Conservation (phyloP, 2,888 invertebrate genomes). For the Athalia cordata region DNA sequence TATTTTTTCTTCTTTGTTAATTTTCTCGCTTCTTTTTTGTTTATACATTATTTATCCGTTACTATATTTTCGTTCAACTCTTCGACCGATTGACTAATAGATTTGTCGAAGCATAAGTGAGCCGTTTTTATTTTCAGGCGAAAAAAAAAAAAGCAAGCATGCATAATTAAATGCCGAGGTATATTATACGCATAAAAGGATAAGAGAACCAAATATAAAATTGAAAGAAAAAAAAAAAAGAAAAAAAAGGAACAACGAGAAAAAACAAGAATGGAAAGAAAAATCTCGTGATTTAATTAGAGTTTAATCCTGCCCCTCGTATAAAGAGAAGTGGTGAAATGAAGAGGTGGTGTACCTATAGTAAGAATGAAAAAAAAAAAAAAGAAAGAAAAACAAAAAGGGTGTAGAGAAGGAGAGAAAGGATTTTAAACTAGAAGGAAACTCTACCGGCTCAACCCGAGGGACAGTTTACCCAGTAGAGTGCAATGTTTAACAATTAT, state of each 20-base stretch:
- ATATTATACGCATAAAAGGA: too few relatives aligned
- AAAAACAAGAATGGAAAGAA: neutral
- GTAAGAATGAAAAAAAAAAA: neutral
- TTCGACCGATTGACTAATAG: too few relatives aligned
- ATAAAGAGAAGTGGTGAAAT: slow-evolving; percentile 8
- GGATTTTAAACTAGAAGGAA: slow-evolving; percentile 9
- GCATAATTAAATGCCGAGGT: too few relatives aligned
- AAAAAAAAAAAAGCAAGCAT: too few relatives aligned
- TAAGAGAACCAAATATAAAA: neutral
- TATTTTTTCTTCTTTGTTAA: neutral
- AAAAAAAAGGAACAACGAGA: too few relatives aligned
- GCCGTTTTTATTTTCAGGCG: too few relatives aligned
- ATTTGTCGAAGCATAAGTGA: too few relatives aligned
- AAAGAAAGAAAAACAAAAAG: slow-evolving; percentile 1
- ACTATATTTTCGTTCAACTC: too few relatives aligned
- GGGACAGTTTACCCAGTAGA: slow-evolving; percentile 36
- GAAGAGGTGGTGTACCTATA: neutral
- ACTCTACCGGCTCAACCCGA: slow-evolving; percentile 18
- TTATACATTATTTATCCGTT: too few relatives aligned
- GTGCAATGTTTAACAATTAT: slow-evolving; percentile 39
- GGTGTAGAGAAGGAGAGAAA: neutral
- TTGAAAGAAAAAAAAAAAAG: neutral
- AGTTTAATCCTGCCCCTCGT: slow-evolving; percentile 28
- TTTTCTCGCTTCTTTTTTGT: neutral
- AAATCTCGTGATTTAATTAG: slow-evolving; percentile 30